Evolutionary conservation across 2,797 vertebrate genomes (phyloP), one percentile per base, ranked within the genome.

Genomic region (Spinibarbus caldwelli): DNA sequence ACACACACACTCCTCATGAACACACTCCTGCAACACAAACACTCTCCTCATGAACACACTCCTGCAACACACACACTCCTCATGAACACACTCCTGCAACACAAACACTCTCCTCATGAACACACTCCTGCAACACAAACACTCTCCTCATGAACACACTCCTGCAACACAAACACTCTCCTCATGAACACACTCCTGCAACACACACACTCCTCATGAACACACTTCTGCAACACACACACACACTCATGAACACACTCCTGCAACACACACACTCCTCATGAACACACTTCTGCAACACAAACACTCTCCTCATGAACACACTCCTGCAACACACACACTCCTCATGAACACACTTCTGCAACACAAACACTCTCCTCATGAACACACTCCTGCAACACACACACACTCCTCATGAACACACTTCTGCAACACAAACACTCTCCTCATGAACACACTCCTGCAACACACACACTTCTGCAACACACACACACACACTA

Each of bases 161-260:
- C n/a, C n/a, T n/a, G n/a, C n/a, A n/a, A n/a, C n/a, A n/a, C n/a
- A n/a, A n/a, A n/a, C n/a, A n/a, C n/a, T n/a, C n/a, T n/a, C 41
- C 41, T 41, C 34, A 34, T 34, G 34, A 34, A 34, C 34, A 34
- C 34, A 34, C 86, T 97, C n/a, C n/a, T n/a, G n/a, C n/a, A n/a
- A 34, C 31, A 34, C 34, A n/a, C n/a, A n/a, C n/a, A n/a, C n/a
- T n/a, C n/a, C n/a, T n/a, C n/a, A n/a, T n/a, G n/a, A n/a, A 34
- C 86, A 97, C 94, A 3, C 34, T 3, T 34, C 34, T 34, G 34
- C 2, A 34, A n/a, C 34, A 34, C 34, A 34, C 34, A 87, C 97
- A 36, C 34, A 34, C 34, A 34, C 34, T 3, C 97, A 47, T 14
- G 34, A 4, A 4, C 34, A 47, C 45, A 38, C n/a, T n/a, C n/a